Evolutionary conservation across 2,113 vertebrate species (phyloP), one percentile per base, ranked within the genome.

Genomic region (Proterorhinus semilunaris): DNA sequence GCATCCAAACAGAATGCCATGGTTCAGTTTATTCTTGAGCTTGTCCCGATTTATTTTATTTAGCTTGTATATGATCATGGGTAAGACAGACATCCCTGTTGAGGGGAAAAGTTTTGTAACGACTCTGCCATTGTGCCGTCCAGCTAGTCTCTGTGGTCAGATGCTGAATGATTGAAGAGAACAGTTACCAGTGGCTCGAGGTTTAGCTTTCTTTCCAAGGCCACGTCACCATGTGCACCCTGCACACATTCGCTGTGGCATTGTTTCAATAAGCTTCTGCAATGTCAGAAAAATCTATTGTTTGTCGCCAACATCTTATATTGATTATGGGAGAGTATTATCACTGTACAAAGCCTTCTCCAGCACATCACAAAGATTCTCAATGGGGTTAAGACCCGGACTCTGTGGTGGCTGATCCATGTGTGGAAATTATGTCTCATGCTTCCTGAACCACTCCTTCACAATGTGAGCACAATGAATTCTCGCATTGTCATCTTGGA

Each of bases 81-180:
- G 8, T 17, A 53, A 53, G 52, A 17, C 8, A n/a, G 51, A 8
- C n/a, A 1, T 8, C 16, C n/a, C 16, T n/a, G 7, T 6, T 8
- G 51, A 52, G 51, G 16, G n/a, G 53, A 55, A 17, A 10, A 55
- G 52, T 10, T 10, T 17, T 11, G 53, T 36, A 36, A 36, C 27
- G 2, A 36, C 27, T 36, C 27, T 36, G 27, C 27, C 27, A 36
- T 36, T 11, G 53, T 55, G 53, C 53, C 17, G 27, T 10, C 17
- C 2, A 17, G 9, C n/a, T 7, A 5, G 53, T 55, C 17, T 21
- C 5, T 55, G 53, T 55, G 53, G 53, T 55, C 27, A 10, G 53
- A 6, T 21, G 53, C 53, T 55, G 53, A 55, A 55, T 55, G 53
- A 55, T 55, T 55, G 53, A 27, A 55, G 53, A 55, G 53, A 53